Evolutionary conservation across 2,797 vertebrate species (phyloP).

Genomic region (Pangasius krempfi): DNA sequence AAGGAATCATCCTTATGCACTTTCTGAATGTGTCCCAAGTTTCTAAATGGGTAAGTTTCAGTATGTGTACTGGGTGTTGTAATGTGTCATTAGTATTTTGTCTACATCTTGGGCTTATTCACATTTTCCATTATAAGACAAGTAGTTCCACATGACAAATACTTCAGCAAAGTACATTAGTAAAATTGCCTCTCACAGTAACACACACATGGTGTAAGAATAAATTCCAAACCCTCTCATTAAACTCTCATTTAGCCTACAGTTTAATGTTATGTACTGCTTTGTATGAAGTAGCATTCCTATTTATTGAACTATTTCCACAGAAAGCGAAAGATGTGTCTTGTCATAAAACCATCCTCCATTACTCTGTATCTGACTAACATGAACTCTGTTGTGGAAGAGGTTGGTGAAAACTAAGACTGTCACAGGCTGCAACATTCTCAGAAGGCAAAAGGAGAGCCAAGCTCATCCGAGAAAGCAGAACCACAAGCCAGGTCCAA

Average conservation of each 20-base stretch:
- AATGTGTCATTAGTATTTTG: background rate
- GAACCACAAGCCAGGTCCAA: background rate
- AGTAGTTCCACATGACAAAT: slow-evolving; percentile 10
- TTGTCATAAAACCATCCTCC: background rate
- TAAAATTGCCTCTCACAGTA: background rate
- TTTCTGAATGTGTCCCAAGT: background rate
- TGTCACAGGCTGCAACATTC: background rate
- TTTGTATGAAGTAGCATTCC: background rate
- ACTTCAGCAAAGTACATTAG: background rate
- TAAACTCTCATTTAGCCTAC: slow-evolving; percentile 14
- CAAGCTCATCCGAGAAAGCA: background rate
- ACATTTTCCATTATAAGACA: background rate
- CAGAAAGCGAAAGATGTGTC: background rate
- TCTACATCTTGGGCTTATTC: background rate
- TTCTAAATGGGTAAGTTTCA: background rate
- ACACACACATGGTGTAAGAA: background rate
- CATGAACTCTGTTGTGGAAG: background rate
- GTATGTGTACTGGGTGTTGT: background rate
- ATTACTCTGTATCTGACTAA: background rate
- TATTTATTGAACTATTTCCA: background rate
- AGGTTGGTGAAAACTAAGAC: background rate
- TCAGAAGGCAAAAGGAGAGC: background rate
- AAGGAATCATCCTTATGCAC: background rate
- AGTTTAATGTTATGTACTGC: background rate
- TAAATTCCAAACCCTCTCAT: slow-evolving; percentile 17